Percentiles rank a stretch among this genome's conserved stretches.
Conservation (phyloP, 92 coral and sea anemone genomes). For the Umimayanthus kanabou region DNA sequence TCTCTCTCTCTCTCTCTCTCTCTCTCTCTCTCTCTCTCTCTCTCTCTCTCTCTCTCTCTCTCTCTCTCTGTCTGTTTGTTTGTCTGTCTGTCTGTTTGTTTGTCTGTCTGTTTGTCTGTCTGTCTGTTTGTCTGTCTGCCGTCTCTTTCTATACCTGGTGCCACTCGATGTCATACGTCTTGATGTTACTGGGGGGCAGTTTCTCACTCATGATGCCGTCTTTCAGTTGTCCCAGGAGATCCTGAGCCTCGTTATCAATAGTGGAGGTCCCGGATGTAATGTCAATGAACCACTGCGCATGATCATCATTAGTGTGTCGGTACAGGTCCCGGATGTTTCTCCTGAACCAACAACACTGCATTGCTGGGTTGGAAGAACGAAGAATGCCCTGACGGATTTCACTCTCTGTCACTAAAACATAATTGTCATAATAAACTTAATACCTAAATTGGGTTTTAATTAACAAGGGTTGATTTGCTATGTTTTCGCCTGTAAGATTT, state of each 20-base stretch:
- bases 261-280: constrained; percentile 25
- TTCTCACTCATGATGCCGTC: constrained; percentile 31
- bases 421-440: too few species aligned
- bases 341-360: constrained; percentile 59
- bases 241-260: constrained; percentile 59
- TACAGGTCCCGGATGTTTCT: constrained; percentile 60
- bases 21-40: too few species aligned
- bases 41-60: too few species aligned
- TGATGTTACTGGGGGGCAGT: constrained; percentile 48
- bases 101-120: too few species aligned
- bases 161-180: constrained; percentile 59
- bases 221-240: constrained; percentile 41
- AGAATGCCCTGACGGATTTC: constrained; percentile 66
- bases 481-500: too few species aligned
- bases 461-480: too few species aligned
- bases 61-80: too few species aligned
- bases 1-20: too few species aligned
- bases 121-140: too few species aligned
- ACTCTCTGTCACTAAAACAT: constrained; percentile 58
- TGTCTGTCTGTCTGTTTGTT: too few species aligned
- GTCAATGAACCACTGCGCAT: constrained; percentile 56
- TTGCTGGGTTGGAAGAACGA: constrained; percentile 38
- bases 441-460: too few species aligned
- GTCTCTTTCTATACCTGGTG: constrained; percentile 5
- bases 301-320: constrained; percentile 43